Evolutionary conservation across 2,888 invertebrate genomes (phyloP).

Genomic region (Melipona bicolor): DNA sequence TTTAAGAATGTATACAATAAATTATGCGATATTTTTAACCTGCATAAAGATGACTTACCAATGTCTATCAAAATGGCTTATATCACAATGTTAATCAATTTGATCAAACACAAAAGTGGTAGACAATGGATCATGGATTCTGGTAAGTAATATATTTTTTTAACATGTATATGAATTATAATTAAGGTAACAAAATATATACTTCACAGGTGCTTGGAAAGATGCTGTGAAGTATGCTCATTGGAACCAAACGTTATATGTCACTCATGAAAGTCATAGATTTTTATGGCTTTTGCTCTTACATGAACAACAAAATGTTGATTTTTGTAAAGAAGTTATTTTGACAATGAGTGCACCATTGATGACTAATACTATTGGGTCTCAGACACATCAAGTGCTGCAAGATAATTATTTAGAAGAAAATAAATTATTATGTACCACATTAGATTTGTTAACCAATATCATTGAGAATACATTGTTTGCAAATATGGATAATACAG

Average conservation of each 20-base stretch:
- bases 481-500: constrained; percentile 72
- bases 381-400: constrained; percentile 73
- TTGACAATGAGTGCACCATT: constrained; percentile 86
- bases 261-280: constrained; percentile 88
- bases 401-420: constrained; percentile 85
- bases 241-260: constrained; percentile 89
- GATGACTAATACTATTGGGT: constrained; percentile 85
- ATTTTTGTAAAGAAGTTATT: constrained; percentile 86
- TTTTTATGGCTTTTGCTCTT: constrained; percentile 85
- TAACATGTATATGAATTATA: too few relatives aligned
- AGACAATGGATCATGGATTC: constrained; percentile 86
- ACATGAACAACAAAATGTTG: constrained; percentile 72
- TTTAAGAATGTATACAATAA: constrained; percentile 83
- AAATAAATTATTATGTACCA: constrained; percentile 77
- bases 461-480: constrained; percentile 80
- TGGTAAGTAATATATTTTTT: constrained; percentile 59
- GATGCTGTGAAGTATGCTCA: constrained; percentile 88
- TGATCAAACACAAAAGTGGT: constrained; percentile 88
- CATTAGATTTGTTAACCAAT: constrained; percentile 77
- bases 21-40: constrained; percentile 79
- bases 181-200: background rate
- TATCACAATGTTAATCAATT: constrained; percentile 87
- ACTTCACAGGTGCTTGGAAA: constrained; percentile 86
- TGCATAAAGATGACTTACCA: constrained; percentile 82
- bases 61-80: constrained; percentile 89